phyloP scores from a whole-genome alignment of 2,797 vertebrate genomes.

The Pelobates cultripes region DNA sequence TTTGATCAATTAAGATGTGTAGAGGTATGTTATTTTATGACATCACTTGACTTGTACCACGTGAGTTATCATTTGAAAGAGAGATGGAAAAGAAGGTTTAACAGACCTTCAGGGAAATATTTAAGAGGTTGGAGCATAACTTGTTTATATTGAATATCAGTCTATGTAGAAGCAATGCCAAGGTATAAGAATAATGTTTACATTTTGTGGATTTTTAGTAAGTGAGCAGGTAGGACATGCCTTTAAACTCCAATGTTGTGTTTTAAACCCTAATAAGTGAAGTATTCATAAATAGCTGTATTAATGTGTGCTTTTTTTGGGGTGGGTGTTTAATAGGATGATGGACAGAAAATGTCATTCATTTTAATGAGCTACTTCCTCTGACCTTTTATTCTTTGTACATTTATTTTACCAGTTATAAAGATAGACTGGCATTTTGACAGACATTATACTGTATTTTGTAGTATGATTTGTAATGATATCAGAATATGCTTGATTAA shows the following conservation, averaged over 20 bases:
- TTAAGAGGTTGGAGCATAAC: neutral
- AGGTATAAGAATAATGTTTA: neutral
- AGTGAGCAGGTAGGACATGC: neutral
- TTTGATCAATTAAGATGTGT: no score
- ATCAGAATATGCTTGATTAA: neutral
- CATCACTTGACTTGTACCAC: neutral
- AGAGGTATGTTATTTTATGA: neutral
- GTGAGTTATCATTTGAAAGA: neutral
- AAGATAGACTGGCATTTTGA: conserved; percentile 24
- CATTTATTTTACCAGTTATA: conserved; percentile 18
- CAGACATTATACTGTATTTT: conserved; percentile 5
- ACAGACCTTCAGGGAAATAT: neutral
- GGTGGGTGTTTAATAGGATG: conserved; percentile 35
- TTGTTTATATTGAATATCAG: neutral
- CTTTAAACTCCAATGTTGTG: neutral
- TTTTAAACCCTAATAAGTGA: conserved; percentile 27
- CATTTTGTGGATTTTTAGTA: neutral
- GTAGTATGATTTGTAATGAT: neutral
- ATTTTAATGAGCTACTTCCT: conserved; percentile 61
- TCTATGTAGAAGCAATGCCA: neutral
- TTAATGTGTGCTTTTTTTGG: conserved; percentile 34
- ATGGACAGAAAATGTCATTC: conserved; percentile 61
- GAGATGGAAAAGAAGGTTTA: neutral
- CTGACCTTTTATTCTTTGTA: conserved; percentile 53
- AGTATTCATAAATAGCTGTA: conserved; percentile 1